Evolutionary conservation across 1,140 invertebrate species (phyloP).

Genomic region (Ips nitidus): DNA sequence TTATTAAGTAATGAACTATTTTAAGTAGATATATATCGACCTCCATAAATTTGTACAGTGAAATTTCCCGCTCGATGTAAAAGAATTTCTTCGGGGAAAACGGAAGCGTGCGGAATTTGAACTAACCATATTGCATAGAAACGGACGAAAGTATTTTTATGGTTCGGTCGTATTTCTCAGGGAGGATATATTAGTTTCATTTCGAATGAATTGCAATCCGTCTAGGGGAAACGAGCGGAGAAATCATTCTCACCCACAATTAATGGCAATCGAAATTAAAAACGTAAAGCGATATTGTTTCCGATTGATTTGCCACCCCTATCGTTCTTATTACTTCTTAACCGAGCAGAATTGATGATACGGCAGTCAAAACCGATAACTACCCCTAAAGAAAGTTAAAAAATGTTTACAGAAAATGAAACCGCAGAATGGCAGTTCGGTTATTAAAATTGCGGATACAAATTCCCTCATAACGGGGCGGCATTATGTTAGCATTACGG

Average conservation of each 20-base stretch:
- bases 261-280: constrained; percentile 52
- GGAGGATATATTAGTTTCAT: constrained; percentile 53
- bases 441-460: constrained; percentile 50
- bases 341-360: constrained; percentile 5
- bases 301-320: constrained; percentile 36
- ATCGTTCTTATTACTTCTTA: constrained; percentile 26
- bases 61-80: neutral
- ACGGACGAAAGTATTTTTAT: constrained; percentile 49
- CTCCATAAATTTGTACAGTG: neutral
- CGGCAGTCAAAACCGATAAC: constrained; percentile 11
- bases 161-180: constrained; percentile 45
- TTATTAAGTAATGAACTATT: too few relatives aligned
- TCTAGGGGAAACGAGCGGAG: constrained; percentile 41
- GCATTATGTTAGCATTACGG: constrained; percentile 52
- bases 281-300: constrained; percentile 48
- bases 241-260: constrained; percentile 48
- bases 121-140: constrained; percentile 31
- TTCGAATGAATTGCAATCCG: constrained; percentile 50
- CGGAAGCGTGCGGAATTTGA: neutral
- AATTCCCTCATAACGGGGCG: constrained; percentile 50
- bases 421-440: constrained; percentile 44
- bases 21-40: neutral
- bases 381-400: constrained; percentile 14
- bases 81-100: constrained; percentile 17
- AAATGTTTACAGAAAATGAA: constrained; percentile 41